phyloP scores from a whole-genome alignment of 2,888 invertebrate genomes.

The Cartodere bifasciata region DNA sequence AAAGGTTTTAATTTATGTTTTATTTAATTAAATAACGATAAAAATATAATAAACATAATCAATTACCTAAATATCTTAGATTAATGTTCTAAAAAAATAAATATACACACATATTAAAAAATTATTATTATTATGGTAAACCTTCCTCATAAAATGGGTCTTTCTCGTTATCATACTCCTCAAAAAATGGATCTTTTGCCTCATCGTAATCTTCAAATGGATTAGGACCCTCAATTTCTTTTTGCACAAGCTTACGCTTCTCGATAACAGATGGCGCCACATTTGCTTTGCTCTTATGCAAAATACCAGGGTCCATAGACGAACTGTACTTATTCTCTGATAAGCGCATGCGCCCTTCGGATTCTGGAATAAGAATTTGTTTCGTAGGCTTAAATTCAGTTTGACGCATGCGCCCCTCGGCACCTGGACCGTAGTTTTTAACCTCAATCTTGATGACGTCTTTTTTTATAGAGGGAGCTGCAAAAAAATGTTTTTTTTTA shows the following conservation, averaged over 20 bases:
- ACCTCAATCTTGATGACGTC: slow-evolving; percentile 8
- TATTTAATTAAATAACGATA: too few species aligned
- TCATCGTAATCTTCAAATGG: slow-evolving; percentile 42
- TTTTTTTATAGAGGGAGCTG: too few species aligned
- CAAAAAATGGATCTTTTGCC: slow-evolving; percentile 12
- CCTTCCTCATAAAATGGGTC: too few species aligned
- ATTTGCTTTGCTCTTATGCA: slow-evolving; percentile 18
- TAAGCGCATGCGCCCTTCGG: slow-evolving; percentile 46
- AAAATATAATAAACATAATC: too few species aligned
- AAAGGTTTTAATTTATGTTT: too few species aligned
- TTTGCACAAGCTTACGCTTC: slow-evolving; percentile 35
- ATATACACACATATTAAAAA: too few species aligned
- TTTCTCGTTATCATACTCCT: slow-evolving; percentile 8
- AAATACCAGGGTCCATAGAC: slow-evolving; percentile 47
- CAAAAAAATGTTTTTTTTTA: too few species aligned
- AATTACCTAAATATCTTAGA: too few species aligned
- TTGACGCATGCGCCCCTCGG: slow-evolving; percentile 28
- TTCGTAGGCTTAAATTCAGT: slow-evolving; percentile 26
- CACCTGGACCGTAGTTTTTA: slow-evolving; percentile 24
- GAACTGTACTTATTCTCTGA: slow-evolving; percentile 44
- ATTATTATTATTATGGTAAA: too few species aligned
- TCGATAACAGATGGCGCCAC: slow-evolving; percentile 10
- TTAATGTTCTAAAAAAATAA: too few species aligned
- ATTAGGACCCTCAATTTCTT: slow-evolving; percentile 46
- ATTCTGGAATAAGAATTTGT: slow-evolving; percentile 37